phyloP scores from a whole-genome alignment of 2,888 invertebrate species.

The Stenchaetothrips biformis region DNA sequence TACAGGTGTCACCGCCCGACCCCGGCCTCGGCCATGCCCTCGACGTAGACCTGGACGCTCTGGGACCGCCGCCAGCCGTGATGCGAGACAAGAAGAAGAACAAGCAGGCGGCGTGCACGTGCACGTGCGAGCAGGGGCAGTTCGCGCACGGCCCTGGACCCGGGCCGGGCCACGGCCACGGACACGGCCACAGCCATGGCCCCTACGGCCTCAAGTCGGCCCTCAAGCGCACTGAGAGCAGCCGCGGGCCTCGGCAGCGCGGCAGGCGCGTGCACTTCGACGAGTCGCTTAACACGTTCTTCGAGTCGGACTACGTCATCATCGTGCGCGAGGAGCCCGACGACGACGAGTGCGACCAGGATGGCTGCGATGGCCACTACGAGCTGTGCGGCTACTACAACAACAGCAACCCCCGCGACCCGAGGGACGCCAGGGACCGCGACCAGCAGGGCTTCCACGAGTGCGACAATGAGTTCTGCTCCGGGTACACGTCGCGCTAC shows the following conservation, averaged over 20 bases:
- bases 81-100: conserved; percentile 37
- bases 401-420: conserved; percentile 44
- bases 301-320: conserved; percentile 88
- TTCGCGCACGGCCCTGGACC: conserved; percentile 38
- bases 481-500: conserved; percentile 31
- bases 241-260: conserved; percentile 34
- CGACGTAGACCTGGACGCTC: conserved; percentile 4
- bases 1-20: not conserved
- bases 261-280: conserved; percentile 72
- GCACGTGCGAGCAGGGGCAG: conserved; percentile 21
- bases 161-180: conserved; percentile 31
- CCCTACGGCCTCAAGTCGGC: conserved; percentile 38
- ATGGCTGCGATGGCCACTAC: conserved; percentile 62
- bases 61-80: conserved; percentile 24
- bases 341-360: conserved; percentile 64
- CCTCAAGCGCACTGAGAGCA: conserved; percentile 37
- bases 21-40: conserved; percentile 19
- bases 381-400: conserved; percentile 61
- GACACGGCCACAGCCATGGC: conserved; percentile 33
- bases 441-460: conserved; percentile 42
- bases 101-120: conserved; percentile 28
- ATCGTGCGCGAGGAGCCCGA: conserved; percentile 83
- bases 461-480: conserved; percentile 35
- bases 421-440: conserved; percentile 34
- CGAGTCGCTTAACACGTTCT: conserved; percentile 84